Evolutionary conservation across 2,797 vertebrate genomes (phyloP).

Genomic region (Lepilemur septentrionalis): DNA sequence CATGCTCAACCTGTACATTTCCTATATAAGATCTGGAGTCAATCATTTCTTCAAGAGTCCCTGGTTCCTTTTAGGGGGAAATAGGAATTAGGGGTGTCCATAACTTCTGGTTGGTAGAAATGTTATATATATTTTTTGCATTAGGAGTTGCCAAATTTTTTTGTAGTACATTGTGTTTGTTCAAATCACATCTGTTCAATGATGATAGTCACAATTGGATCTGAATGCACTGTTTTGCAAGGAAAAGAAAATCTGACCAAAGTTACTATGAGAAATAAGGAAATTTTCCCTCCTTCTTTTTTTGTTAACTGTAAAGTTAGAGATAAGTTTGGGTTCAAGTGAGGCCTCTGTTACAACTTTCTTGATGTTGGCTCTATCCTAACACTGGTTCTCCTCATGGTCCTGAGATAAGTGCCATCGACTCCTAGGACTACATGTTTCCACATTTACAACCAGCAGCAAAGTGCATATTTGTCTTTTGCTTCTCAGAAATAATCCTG

Average conservation of each 20-base stretch:
- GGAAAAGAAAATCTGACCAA: constrained; percentile 15
- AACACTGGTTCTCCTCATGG: neutral
- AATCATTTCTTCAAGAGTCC: constrained; percentile 10
- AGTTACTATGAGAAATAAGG: neutral
- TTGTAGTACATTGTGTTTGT: neutral
- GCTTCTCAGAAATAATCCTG: constrained; percentile 3
- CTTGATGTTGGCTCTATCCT: neutral
- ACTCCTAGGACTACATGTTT: neutral
- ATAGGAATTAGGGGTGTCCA: neutral
- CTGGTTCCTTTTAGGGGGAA: neutral
- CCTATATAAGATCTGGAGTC: neutral
- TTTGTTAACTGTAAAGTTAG: neutral
- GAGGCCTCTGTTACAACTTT: neutral
- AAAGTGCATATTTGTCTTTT: constrained; percentile 37
- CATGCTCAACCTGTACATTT: neutral
- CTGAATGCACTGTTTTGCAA: neutral
- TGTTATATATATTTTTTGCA: neutral
- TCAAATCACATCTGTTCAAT: constrained; percentile 15
- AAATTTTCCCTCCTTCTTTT: neutral
- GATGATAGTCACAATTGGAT: neutral
- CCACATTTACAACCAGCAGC: neutral
- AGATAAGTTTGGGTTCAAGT: neutral
- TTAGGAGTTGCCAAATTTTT: neutral
- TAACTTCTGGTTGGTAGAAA: neutral
- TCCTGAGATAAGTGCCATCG: neutral